These are phyloP conservation scores for Zaprionus vittiger DNA, from an alignment of 1,140 invertebrate genomes.

Conservation along the genomic window DNA sequence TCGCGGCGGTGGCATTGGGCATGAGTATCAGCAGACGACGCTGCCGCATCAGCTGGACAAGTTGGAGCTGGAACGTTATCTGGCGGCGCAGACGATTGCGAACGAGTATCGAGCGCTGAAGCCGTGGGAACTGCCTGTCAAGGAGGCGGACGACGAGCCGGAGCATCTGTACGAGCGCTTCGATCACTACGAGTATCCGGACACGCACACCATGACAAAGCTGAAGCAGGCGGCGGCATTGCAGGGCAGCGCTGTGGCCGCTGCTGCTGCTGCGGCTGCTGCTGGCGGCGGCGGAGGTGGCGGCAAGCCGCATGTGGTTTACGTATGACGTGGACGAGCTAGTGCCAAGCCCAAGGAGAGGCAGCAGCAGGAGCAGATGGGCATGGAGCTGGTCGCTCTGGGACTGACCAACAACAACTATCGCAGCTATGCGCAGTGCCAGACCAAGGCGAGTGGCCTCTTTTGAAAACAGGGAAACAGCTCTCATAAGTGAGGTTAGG, in stretches of 20 bases:
- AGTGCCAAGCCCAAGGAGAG: slow-evolving; percentile 4
- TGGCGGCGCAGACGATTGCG: slow-evolving; percentile 79
- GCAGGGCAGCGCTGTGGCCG: slow-evolving; percentile 28
- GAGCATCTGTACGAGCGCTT: slow-evolving; percentile 84
- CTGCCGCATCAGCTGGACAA: slow-evolving; percentile 79
- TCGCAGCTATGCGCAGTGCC: slow-evolving; percentile 70
- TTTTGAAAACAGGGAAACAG: slow-evolving; percentile 59
- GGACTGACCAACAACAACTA: slow-evolving; percentile 68
- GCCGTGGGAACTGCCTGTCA: slow-evolving; percentile 81
- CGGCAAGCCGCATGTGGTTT: slow-evolving; percentile 82
- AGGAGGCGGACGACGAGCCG: slow-evolving; percentile 80
- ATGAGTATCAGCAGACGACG: slow-evolving; percentile 77
- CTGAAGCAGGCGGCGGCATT: slow-evolving; percentile 69
- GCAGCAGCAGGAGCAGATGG: slow-evolving; percentile 19
- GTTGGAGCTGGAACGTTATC: slow-evolving; percentile 80
- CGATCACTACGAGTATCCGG: slow-evolving; percentile 83
- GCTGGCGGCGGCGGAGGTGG: slow-evolving; percentile 23
- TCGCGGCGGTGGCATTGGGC: slow-evolving; percentile 23
- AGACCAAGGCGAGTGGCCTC: slow-evolving; percentile 52
- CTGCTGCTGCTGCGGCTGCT: slow-evolving; percentile 16
- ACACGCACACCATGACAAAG: slow-evolving; percentile 79
- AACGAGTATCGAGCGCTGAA: slow-evolving; percentile 83
- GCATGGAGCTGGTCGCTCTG: slow-evolving; percentile 62
- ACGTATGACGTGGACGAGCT: slow-evolving; percentile 83
- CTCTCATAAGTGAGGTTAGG: too few species aligned